phyloP scores from a whole-genome alignment of 2,113 vertebrate species.

The Calypte anna region DNA sequence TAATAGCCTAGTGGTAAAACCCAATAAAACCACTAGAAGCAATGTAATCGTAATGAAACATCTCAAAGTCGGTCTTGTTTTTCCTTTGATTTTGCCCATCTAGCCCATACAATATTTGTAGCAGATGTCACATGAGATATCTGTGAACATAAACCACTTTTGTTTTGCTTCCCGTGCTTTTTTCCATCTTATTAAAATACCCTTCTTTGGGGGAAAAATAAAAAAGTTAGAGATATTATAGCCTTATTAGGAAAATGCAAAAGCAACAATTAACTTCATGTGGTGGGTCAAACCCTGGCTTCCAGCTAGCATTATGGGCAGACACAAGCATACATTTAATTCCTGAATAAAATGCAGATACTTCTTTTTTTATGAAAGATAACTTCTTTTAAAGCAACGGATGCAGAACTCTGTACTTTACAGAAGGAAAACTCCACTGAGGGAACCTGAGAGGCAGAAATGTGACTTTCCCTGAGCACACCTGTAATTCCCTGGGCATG shows the following conservation, averaged over 20 bases:
- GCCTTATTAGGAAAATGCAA: constrained; percentile 36
- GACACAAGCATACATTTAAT: neutral
- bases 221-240: neutral
- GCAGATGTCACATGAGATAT: constrained; percentile 58
- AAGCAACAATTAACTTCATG: neutral
- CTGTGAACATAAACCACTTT: constrained; percentile 57
- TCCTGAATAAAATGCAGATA: neutral
- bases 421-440: neutral
- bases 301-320: neutral
- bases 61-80: constrained; percentile 52
- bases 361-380: neutral
- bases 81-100: constrained; percentile 59
- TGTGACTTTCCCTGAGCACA: neutral
- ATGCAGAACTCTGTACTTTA: neutral
- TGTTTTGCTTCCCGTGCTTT: constrained; percentile 51
- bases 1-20: constrained; percentile 53
- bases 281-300: constrained; percentile 9
- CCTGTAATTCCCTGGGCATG: neutral
- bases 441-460: neutral
- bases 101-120: constrained; percentile 25
- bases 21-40: constrained; percentile 55
- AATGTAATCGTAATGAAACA: constrained; percentile 70
- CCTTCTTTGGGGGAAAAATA: neutral
- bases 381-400: neutral
- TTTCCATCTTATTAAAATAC: constrained; percentile 64